Evolutionary conservation across 2,888 invertebrate genomes (phyloP).

Genomic region (Siphlonurus alternatus): DNA sequence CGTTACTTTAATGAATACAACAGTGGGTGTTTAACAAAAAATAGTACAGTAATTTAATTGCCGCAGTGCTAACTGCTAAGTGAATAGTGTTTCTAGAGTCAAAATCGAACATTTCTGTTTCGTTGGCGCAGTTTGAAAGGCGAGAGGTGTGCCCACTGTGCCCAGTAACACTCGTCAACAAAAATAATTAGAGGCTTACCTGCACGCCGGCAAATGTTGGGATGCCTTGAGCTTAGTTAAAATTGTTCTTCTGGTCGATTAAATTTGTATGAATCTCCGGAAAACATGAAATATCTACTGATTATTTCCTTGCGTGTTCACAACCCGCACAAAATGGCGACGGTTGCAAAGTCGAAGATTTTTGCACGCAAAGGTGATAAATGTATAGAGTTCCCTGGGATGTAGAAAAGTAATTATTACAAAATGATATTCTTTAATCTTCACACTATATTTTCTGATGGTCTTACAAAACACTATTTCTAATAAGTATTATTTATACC

Average conservation of each 20-base stretch:
- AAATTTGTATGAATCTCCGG: neutral
- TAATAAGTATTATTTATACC: neutral
- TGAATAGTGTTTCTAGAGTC: no score
- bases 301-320: neutral
- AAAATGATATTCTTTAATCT: no score
- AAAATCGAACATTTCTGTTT: no score
- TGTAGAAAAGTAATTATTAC: no score
- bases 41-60: no score
- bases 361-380: neutral
- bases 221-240: neutral
- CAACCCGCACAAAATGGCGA: slow-evolving; percentile 3
- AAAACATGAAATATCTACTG: neutral
- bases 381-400: neutral
- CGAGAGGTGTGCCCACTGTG: neutral
- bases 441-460: no score
- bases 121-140: neutral
- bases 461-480: neutral
- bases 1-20: no score
- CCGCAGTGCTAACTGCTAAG: no score
- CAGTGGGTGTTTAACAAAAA: no score
- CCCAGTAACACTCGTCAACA: neutral
- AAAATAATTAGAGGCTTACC: neutral
- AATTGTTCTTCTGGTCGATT: neutral
- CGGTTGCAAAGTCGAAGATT: neutral
- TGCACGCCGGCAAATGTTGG: neutral